phyloP scores from a whole-genome alignment of 2,888 invertebrate genomes.

The Melanostoma scalare region DNA sequence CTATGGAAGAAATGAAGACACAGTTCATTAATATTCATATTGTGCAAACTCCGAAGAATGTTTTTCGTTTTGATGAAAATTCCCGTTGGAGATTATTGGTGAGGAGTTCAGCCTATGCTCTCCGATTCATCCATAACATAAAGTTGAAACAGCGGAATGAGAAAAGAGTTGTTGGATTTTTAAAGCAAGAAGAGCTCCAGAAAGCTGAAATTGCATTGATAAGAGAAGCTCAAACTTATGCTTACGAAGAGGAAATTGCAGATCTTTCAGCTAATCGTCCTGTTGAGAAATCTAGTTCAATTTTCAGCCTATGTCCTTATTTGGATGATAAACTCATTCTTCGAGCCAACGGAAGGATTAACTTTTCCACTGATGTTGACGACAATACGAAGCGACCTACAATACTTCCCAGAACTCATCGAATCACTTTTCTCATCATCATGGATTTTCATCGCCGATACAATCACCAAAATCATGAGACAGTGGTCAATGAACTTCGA shows the following conservation, averaged over 20 bases:
- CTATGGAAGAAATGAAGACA: background rate
- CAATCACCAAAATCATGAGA: constrained; percentile 16
- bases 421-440: background rate
- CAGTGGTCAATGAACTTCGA: constrained; percentile 13
- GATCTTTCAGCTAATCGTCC: background rate
- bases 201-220: constrained; percentile 4
- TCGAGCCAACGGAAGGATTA: background rate
- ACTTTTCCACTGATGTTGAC: background rate
- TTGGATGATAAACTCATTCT: background rate
- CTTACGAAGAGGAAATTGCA: background rate
- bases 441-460: constrained; percentile 11
- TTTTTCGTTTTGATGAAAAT: constrained; percentile 1
- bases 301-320: background rate
- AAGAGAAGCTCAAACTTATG: constrained; percentile 6
- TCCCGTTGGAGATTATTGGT: background rate
- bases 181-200: background rate
- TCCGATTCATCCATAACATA: constrained; percentile 9
- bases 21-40: constrained; percentile 5
- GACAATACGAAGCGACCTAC: background rate
- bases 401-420: constrained; percentile 5
- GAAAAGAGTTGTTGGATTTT: background rate
- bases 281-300: constrained; percentile 8
- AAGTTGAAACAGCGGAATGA: background rate
- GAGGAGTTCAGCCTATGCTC: background rate
- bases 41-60: background rate